These are phyloP conservation scores for Mesoligia furuncula DNA, from an alignment of 2,888 invertebrate genomes.

Conservation along the genomic window DNA sequence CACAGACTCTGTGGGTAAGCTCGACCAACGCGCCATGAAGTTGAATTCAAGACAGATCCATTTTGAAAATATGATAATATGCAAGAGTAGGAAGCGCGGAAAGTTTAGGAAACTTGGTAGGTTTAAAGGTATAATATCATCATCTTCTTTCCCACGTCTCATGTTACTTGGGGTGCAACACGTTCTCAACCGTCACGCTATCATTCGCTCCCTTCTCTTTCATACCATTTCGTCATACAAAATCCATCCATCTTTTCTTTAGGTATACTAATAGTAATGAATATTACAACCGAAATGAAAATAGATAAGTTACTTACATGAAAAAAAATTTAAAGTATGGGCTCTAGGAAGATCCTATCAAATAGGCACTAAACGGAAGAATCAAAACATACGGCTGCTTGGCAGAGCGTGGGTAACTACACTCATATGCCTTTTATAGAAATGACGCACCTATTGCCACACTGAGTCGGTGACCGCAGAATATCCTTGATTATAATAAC, in stretches of 20 bases:
- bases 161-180: too few relatives aligned
- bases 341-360: not conserved
- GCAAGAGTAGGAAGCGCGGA: not conserved
- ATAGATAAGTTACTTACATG: not conserved
- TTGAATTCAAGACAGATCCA: not conserved
- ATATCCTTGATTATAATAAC: constrained; percentile 1
- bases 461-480: not conserved
- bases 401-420: not conserved
- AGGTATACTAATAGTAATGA: not conserved
- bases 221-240: not conserved
- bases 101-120: not conserved
- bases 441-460: not conserved
- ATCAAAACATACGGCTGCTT: not conserved
- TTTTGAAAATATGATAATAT: constrained; percentile 1
- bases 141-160: not conserved
- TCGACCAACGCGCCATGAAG: not conserved
- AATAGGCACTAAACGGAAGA: not conserved
- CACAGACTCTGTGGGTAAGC: not conserved
- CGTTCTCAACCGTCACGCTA: not conserved
- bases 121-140: not conserved
- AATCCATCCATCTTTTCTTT: too few relatives aligned
- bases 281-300: not conserved
- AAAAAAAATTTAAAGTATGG: not conserved
- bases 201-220: not conserved
- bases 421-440: constrained; percentile 6